A percentile compares a stretch with the other conserved stretches of the same genome.
Conservation (phyloP, 1,140 invertebrate genomes). For the Trachymyrmex cornetzi region DNA sequence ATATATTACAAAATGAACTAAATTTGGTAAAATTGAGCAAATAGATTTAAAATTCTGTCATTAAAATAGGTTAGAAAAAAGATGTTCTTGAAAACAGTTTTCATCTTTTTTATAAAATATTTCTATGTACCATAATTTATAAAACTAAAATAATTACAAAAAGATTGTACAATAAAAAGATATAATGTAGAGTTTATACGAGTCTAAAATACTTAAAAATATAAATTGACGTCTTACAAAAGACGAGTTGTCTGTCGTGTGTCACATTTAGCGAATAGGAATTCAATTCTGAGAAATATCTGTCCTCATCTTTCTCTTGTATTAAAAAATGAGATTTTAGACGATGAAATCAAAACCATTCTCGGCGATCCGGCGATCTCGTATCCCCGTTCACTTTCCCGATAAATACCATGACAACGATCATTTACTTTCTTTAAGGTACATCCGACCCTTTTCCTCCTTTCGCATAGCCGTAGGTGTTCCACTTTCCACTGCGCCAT, state of each 20-base stretch:
- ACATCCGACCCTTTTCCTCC: slow-evolving; percentile 43
- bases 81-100: neutral
- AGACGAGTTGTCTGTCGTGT: slow-evolving; percentile 1
- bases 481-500: slow-evolving; percentile 64
- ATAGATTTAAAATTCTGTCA: neutral
- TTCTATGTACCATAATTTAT: neutral
- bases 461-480: slow-evolving; percentile 12
- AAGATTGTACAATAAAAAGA: neutral
- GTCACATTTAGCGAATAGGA: slow-evolving; percentile 35
- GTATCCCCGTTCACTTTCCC: slow-evolving; percentile 73
- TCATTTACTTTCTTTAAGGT: slow-evolving; percentile 72
- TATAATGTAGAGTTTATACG: neutral
- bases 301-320: neutral
- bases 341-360: slow-evolving; percentile 74
- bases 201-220: neutral
- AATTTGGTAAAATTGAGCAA: neutral
- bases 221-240: neutral
- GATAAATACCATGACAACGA: slow-evolving; percentile 60
- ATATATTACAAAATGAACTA: neutral
- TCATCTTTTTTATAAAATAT: neutral
- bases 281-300: slow-evolving; percentile 60
- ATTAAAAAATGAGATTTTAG: slow-evolving; percentile 64
- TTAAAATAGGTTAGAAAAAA: neutral
- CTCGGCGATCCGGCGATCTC: slow-evolving; percentile 61
- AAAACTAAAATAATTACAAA: neutral